These are phyloP conservation scores for Buceros bicornis DNA, from an alignment of 2,797 vertebrate species.

Conservation along the genomic window DNA sequence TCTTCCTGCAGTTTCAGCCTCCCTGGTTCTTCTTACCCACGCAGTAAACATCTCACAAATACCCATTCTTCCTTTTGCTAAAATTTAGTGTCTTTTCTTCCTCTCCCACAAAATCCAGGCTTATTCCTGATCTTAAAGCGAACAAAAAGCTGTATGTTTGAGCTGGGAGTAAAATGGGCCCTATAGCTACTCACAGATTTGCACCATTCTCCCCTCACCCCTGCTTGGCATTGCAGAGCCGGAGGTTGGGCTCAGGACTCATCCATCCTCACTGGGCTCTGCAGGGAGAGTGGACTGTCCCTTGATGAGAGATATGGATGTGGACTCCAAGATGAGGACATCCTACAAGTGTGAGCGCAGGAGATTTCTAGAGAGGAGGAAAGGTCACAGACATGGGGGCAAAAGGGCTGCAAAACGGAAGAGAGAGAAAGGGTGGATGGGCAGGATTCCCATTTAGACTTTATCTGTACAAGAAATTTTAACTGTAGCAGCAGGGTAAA, in stretches of 20 bases:
- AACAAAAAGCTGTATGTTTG: not conserved
- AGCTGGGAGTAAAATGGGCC: not conserved
- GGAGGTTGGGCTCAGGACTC: not conserved
- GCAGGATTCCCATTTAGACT: not conserved
- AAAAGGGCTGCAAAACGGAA: not conserved
- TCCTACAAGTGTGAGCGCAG: rapidly evolving
- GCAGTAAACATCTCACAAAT: not conserved
- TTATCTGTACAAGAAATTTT: not conserved
- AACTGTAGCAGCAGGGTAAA: conserved; percentile 16
- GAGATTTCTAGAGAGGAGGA: not conserved
- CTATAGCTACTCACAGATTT: not conserved
- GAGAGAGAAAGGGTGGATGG: not conserved
- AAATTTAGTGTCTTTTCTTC: not conserved
- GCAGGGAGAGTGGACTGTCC: rapidly evolving
- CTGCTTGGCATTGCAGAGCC: not conserved
- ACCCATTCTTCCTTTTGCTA: not conserved
- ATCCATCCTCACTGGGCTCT: not conserved
- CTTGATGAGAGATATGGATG: not conserved
- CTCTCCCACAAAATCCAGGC: not conserved
- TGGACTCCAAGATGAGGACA: not conserved
- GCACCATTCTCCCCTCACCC: not conserved
- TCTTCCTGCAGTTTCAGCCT: not conserved
- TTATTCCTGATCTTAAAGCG: not conserved
- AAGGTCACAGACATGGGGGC: not conserved
- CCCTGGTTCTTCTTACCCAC: not conserved